Evolutionary conservation across 1,140 invertebrate genomes (phyloP).

Genomic region (Drosophila baimaii): DNA sequence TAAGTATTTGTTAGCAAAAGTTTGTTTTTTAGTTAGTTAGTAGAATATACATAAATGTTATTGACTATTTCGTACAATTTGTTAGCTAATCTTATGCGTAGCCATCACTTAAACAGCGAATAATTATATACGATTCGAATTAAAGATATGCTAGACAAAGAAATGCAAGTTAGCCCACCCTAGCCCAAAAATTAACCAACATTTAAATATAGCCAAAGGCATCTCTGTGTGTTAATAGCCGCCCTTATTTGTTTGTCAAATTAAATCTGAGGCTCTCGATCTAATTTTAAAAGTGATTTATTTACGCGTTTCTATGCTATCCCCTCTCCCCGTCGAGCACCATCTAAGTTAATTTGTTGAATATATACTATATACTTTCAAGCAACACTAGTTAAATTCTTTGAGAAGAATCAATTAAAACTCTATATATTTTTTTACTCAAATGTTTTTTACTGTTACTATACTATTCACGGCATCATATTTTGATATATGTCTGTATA

Average conservation of each 20-base stretch:
- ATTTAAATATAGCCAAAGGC: slow-evolving; percentile 24
- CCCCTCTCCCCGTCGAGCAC: slow-evolving; percentile 2
- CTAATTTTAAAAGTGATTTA: slow-evolving; percentile 1
- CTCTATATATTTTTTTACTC: slow-evolving; percentile 66
- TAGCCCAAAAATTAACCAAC: slow-evolving; percentile 44
- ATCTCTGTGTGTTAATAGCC: slow-evolving; percentile 6
- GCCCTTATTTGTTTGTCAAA: slow-evolving; percentile 1
- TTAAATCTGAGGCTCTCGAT: slow-evolving; percentile 10
- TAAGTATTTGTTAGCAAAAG: slow-evolving; percentile 55
- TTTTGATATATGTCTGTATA: slow-evolving; percentile 53
- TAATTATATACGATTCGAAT: slow-evolving; percentile 66
- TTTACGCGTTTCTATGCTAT: neutral
- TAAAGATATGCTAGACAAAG: slow-evolving; percentile 49
- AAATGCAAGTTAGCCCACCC: slow-evolving; percentile 67
- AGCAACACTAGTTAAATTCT: slow-evolving; percentile 55
- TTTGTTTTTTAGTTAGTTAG: slow-evolving; percentile 64
- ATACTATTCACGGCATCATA: slow-evolving; percentile 42
- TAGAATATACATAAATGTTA: slow-evolving; percentile 58
- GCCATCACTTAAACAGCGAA: slow-evolving; percentile 75
- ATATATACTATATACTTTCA: slow-evolving; percentile 25
- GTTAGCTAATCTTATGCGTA: slow-evolving; percentile 60
- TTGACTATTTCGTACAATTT: slow-evolving; percentile 64
- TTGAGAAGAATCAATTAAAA: slow-evolving; percentile 50
- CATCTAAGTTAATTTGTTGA: neutral
- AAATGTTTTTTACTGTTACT: slow-evolving; percentile 53